Evolutionary conservation across 2,113 vertebrate genomes (phyloP), one percentile per base, ranked within the genome.

Genomic region (Nannobrachium achirus): DNA sequence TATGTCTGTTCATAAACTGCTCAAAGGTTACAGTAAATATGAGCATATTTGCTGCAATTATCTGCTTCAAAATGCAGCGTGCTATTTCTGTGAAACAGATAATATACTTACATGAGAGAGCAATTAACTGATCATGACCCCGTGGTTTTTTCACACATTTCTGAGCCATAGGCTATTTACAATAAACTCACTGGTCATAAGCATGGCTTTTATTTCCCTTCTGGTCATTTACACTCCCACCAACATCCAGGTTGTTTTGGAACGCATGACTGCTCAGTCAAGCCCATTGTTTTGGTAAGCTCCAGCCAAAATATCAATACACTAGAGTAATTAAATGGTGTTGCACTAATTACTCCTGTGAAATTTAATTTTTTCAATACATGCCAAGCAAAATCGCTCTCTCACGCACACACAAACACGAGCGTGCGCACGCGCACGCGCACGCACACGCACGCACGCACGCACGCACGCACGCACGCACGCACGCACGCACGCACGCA

Each of bases 271-370:
- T 66, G 52, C 52, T 79, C 81, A 63, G 67, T 81, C 11, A 58
- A 71, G 74, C 77, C 80, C 76, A 70, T 76, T 75, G 73, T 83
- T 88, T 79, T 78, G 62, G 38, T 86, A 67, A 64, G 74, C 55
- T 73, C 63, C 63, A 75, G 78, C 79, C 79, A 80, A 87, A 81
- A 80, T 63, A 83, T 85, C 79, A 84, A 87, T 89, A 78, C 83
- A 77, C 81, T 57, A 63, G 82, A 84, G 81, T 88, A 88, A 92
- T 92, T 85, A 87, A 75, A 80, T 53, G 18, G 60, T 75, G 88
- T 79, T 79, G 74, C 69, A 68, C 82, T 90, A 91, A 91, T 91
- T 89, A 90, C 80, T 86, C 74, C 69, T 33, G 49, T 83, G 81
- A 90, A 91, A 88, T 88, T 60, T 71, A 66, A 62, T 86, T 88